Base-by-base conservation (phyloP, 2,888 invertebrate species). In the Zhengitettix transpicula region DNA sequence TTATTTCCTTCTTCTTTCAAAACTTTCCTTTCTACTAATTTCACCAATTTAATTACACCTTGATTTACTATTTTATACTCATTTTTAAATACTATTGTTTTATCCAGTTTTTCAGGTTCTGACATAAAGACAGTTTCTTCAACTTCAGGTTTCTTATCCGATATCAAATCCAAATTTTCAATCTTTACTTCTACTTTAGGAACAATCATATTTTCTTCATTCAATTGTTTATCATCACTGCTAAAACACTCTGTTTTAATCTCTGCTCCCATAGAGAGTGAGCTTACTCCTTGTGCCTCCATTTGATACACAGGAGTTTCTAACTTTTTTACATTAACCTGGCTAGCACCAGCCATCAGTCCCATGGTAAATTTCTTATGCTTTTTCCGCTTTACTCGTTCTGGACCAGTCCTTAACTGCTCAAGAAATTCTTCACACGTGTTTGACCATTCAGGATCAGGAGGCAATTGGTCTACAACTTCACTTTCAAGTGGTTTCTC, bases 401-500 rank as follows among this genome's bases (percentile, higher is more conserved):
- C 47, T 55, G 71, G 70, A 53, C 81, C 79, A 64, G 71, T 77
- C 71, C 81, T 81, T 55, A 89, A 72, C 71, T 89, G 87, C 70
- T 87, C 85, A 72, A 89, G 80, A 70, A 89, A 87, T 72, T 78
- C 84, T 72, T 88, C 87, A 73, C 88, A 89, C 16, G 87, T 81
- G 68, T 77, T 82, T 57, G 80, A 78, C 82, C 88, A 89, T 68
- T 76, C 72, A 58, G 76, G 71, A 67, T 79, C 64, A 28, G 52
- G 53, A 17, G 58, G 42, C 8, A 44, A 42, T 42, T 28, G 47
- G 14, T 40, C 42, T 14, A 42, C 9, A 8, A 40, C 15, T 16
- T 40, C 51, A 42, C 9, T 17, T 12, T 1, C 15, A n/a, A 51
- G 55, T 54, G 7, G 11, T 40, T 55, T 28, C 17, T 59, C 56